Conservation (phyloP, 2,888 invertebrate genomes). For the Stenotaenia linearis region DNA sequence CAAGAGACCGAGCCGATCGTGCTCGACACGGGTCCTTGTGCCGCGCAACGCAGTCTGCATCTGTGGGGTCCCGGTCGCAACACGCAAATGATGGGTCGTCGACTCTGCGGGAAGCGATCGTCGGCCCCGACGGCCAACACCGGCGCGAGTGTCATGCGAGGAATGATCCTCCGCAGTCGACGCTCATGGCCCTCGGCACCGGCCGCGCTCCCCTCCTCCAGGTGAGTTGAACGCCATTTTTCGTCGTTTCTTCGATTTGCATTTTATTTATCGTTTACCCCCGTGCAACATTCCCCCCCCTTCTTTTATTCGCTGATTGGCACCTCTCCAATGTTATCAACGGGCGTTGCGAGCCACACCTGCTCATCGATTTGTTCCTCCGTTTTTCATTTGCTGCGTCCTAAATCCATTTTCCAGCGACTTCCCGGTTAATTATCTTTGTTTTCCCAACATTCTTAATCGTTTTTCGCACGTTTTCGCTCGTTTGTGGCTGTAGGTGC, state of each 20-base stretch:
- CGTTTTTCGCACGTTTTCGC: neutral
- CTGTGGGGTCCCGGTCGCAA: constrained; percentile 35
- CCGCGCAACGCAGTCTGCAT: constrained; percentile 27
- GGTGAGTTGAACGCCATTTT: constrained; percentile 21
- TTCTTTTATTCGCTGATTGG: too few relatives aligned
- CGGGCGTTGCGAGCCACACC: constrained; percentile 36
- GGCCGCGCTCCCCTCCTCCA: constrained; percentile 35
- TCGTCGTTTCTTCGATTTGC: neutral
- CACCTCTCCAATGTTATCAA: constrained; percentile 36
- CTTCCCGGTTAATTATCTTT: neutral
- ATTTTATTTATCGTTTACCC: too few relatives aligned
- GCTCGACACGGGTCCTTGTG: neutral
- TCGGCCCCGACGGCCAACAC: constrained; percentile 34
- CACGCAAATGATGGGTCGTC: constrained; percentile 17
- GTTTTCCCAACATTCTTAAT: neutral
- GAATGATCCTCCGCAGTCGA: constrained; percentile 60
- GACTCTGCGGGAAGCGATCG: constrained; percentile 34
- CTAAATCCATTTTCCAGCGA: neutral
- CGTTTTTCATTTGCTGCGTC: neutral
- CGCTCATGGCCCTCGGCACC: constrained; percentile 73
- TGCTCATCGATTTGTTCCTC: neutral
- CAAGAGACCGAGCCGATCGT: neutral
- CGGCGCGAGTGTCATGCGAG: constrained; percentile 37
- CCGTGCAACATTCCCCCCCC: too few relatives aligned
- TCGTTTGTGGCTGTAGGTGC: neutral